Evolutionary conservation across 2,113 vertebrate genomes (phyloP).

Genomic region (Camelus bactrianus): DNA sequence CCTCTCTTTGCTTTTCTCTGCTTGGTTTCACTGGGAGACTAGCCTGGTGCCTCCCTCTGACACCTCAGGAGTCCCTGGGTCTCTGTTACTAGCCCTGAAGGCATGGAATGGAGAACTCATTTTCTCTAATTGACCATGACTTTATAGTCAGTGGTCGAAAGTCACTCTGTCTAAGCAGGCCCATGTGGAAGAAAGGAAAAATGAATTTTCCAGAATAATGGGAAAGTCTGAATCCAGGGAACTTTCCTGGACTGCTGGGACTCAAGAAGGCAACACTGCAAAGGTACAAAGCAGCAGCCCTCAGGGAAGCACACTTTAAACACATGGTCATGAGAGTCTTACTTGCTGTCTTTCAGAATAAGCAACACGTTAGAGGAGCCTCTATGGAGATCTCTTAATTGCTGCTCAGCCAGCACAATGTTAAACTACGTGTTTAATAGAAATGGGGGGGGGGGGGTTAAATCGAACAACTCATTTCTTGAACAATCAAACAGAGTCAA

Average conservation of each 20-base stretch:
- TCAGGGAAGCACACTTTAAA: background rate
- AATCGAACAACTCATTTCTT: background rate
- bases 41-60: background rate
- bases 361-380: background rate
- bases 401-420: background rate
- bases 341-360: slow-evolving; percentile 42
- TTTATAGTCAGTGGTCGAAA: slow-evolving; percentile 5
- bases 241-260: slow-evolving; percentile 38
- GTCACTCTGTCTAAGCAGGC: slow-evolving; percentile 17
- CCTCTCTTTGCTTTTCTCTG: slow-evolving; percentile 1
- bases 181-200: background rate
- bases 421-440: background rate
- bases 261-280: background rate
- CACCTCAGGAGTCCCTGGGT: background rate
- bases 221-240: background rate
- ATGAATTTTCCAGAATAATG: slow-evolving; percentile 40
- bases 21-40: slow-evolving; percentile 29
- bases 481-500: slow-evolving; percentile 12
- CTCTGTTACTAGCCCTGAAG: background rate
- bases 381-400: slow-evolving; percentile 11
- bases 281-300: background rate
- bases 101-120: background rate
- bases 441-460: background rate
- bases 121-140: slow-evolving; percentile 55
- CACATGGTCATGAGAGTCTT: background rate